phyloP scores from a whole-genome alignment of 2,888 invertebrate genomes.

The Gymnocheta viridis region DNA sequence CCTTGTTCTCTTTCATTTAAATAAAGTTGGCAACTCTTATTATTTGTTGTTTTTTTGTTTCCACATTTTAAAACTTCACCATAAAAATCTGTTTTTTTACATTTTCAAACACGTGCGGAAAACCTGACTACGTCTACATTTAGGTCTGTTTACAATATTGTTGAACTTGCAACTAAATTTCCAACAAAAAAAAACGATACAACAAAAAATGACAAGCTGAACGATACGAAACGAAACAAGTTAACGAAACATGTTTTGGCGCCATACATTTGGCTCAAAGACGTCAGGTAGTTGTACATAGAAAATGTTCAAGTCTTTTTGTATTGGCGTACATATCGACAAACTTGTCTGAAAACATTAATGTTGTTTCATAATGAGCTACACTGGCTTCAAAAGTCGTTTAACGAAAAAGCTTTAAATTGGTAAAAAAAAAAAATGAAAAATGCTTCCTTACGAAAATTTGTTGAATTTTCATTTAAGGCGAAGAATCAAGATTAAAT shows the following conservation, averaged over 20 bases:
- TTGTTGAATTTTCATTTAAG: neutral
- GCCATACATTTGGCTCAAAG: slow-evolving; percentile 66
- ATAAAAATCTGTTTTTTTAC: neutral
- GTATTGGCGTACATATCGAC: slow-evolving; percentile 42
- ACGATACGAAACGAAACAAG: slow-evolving; percentile 20
- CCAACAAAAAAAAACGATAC: neutral
- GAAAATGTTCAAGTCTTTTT: slow-evolving; percentile 50
- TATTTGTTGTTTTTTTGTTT: neutral
- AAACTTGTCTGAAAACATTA: slow-evolving; percentile 26
- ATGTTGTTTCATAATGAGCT: neutral
- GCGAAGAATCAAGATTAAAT: neutral
- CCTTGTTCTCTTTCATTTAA: neutral
- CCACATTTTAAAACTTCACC: neutral
- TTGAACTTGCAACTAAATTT: slow-evolving; percentile 68
- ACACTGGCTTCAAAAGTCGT: slow-evolving; percentile 7
- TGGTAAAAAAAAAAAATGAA: neutral
- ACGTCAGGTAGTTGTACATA: slow-evolving; percentile 67
- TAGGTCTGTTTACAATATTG: slow-evolving; percentile 57
- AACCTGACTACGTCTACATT: slow-evolving; percentile 59
- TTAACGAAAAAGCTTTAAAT: neutral
- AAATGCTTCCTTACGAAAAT: neutral
- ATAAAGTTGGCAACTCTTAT: slow-evolving; percentile 19
- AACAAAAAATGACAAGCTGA: slow-evolving; percentile 14
- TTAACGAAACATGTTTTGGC: slow-evolving; percentile 67
- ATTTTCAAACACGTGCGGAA: slow-evolving; percentile 58